These are phyloP conservation scores for Gorsachius magnificus DNA, from an alignment of 2,797 vertebrate genomes.

Conservation along the genomic window DNA sequence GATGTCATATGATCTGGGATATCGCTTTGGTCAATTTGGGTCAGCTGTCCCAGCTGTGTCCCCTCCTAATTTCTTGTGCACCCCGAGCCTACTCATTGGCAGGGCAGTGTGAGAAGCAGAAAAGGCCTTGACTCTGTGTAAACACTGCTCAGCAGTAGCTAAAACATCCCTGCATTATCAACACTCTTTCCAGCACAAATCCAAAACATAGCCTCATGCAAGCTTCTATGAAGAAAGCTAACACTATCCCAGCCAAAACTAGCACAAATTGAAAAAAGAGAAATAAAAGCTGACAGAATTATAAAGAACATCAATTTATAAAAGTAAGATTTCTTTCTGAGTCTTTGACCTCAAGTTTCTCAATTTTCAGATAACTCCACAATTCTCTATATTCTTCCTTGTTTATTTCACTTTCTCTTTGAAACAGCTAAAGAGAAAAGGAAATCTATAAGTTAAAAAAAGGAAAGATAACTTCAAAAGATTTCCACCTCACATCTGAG, in stretches of 20 bases:
- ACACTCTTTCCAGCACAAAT: not conserved
- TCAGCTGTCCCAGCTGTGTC: too few species aligned
- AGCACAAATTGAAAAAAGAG: not conserved
- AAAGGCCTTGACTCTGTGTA: too few species aligned
- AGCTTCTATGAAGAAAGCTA: not conserved
- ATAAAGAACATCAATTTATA: not conserved
- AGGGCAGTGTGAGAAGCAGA: too few species aligned
- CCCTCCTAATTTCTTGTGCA: too few species aligned
- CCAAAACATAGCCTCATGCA: not conserved
- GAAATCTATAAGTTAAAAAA: not conserved
- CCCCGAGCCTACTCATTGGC: too few species aligned
- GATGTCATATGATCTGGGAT: too few species aligned
- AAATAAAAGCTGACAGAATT: not conserved
- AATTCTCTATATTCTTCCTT: not conserved
- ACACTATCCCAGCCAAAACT: not conserved
- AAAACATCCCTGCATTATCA: not conserved
- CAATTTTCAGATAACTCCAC: not conserved
- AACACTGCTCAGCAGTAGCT: too few species aligned
- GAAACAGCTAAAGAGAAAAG: not conserved
- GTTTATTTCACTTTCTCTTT: conserved; percentile 24
- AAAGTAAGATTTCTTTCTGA: not conserved
- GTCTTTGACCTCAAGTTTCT: not conserved
- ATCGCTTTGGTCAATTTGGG: too few species aligned
- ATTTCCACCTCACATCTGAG: not conserved
- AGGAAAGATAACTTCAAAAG: conserved; percentile 15